Evolutionary conservation across 2,888 invertebrate species (phyloP).

Genomic region (Lasioglossum zephyrum): DNA sequence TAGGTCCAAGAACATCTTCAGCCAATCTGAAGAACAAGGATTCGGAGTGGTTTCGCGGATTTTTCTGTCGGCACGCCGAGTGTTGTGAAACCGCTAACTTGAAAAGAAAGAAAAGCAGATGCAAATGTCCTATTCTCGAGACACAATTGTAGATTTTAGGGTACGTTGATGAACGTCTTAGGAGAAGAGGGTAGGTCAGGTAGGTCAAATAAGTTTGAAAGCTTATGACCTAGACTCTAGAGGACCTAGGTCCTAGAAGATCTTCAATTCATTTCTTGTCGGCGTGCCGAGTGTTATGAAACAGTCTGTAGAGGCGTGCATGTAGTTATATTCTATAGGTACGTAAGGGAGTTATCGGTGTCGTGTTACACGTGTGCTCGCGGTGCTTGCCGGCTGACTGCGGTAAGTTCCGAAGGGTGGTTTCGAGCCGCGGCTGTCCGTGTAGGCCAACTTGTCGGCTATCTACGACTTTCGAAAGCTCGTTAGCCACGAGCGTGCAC

Average conservation of each 20-base stretch:
- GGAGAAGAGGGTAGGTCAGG: too few species aligned
- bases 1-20: neutral
- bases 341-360: constrained; percentile 63
- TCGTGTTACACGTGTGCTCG: constrained; percentile 78
- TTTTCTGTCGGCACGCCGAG: neutral
- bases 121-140: too few species aligned
- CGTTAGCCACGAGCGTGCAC: constrained; percentile 82
- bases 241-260: too few species aligned
- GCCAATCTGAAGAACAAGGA: neutral
- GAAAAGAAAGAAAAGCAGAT: too few species aligned
- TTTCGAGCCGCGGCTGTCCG: constrained; percentile 66
- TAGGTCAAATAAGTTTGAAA: too few species aligned
- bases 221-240: too few species aligned
- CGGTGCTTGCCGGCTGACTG: constrained; percentile 66
- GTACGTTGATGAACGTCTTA: too few species aligned
- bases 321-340: constrained; percentile 29
- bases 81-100: neutral
- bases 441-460: constrained; percentile 81
- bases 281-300: neutral
- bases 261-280: neutral
- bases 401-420: constrained; percentile 73
- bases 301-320: constrained; percentile 13
- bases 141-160: too few species aligned
- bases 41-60: neutral
- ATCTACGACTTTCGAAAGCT: constrained; percentile 84